Base-by-base conservation (phyloP, 1,140 invertebrate genomes). In the Luehdorfia chinensis region DNA sequence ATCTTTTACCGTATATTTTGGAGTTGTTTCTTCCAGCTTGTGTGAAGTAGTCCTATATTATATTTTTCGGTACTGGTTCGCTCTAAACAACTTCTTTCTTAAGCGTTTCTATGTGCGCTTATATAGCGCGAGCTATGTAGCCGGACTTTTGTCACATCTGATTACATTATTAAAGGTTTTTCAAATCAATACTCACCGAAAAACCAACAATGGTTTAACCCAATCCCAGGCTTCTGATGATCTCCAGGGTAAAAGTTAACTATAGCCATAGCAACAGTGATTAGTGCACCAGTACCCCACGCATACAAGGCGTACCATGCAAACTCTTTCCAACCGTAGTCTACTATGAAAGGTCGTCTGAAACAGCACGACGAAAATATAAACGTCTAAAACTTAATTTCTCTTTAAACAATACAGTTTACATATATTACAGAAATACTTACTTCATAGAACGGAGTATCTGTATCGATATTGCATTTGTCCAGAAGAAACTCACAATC, bases 381-480 rank as follows among this genome's bases (percentile, higher is more conserved):
- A 9, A 36, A 36, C 33, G 19, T n/a, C n/a, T n/a, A n/a, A n/a
- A n/a, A n/a, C n/a, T n/a, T n/a, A n/a, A n/a, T n/a, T 2, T 15
- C 3, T 32, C 16, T n/a, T 31, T 14, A 21, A 30, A 12, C 4
- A n/a, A 19, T 9, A 37, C n/a, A n/a, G n/a, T n/a, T n/a, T n/a
- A 15, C 32, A 39, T 21, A 7, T 4, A 4, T 21, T 21, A 7
- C 7, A 4, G 3, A 7, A n/a, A 28, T 28, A 28, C 2, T 28
- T 4, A 84, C 80, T 63, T 72, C 50, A 75, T 61, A 31, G 44
- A 66, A 6, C 63, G 15, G 1, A 84, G 31, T 27, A 84, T 67
- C 48, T 84, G 80, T 49, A 84, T 67, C 7, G 80, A 66, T 55
- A 84, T 80, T 2, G 77, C 68, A 45, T 80, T 84, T 13, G 66